Evolutionary conservation across 2,113 vertebrate species (phyloP), one percentile per base, ranked within the genome.

Genomic region (Dromas ardeola): DNA sequence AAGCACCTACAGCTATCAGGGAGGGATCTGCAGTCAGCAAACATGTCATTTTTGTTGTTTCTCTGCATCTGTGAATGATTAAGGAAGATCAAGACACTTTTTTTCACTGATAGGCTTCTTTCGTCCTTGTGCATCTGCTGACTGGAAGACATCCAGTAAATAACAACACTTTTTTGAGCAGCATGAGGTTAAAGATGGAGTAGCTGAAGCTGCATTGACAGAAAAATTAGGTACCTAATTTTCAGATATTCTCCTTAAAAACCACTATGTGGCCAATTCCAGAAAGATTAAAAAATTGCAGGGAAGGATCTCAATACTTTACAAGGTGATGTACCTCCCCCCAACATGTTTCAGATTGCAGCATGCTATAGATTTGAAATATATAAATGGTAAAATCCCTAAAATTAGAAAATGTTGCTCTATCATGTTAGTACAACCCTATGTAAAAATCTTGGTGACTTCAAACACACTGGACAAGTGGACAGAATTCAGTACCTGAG

Each of bases 21-120:
- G 50, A 90, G 73, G 17, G 65, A 74, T 52, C 69, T 90, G 55
- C 52, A 78, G 88, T 74, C 73, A 94, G 72, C 13, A 93, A 86
- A 94, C 65, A 81, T 52, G n/a, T 36, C 5, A 84, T 83, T 94
- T 91, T 74, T 83, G 47, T 92, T 81, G 56, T 86, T 96, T 92
- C 49, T 71, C 56, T 93, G 23, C 58, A 47, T 86, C 92, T 84
- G 34, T 52, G 67, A 96, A 91, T 43, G 63, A 90, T 81, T 94
- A 90, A 92, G 88, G 62, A 82, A 94, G 87, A 93, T 76, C 49
- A 81, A 82, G 73, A 47, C 40, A 18, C 20, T 30, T 67, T 76
- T 86, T 58, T 69, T 34, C 67, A 73, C 45, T 55, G 59, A 67
- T 25, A n/a, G 7, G 4, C 29, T 92, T 62, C 53, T 89, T 94